Percentiles rank a stretch among this genome's conserved stretches.
These are phyloP conservation scores for Dryoscopus gambensis DNA, from an alignment of 2,113 vertebrate genomes.

Conservation along the genomic window DNA sequence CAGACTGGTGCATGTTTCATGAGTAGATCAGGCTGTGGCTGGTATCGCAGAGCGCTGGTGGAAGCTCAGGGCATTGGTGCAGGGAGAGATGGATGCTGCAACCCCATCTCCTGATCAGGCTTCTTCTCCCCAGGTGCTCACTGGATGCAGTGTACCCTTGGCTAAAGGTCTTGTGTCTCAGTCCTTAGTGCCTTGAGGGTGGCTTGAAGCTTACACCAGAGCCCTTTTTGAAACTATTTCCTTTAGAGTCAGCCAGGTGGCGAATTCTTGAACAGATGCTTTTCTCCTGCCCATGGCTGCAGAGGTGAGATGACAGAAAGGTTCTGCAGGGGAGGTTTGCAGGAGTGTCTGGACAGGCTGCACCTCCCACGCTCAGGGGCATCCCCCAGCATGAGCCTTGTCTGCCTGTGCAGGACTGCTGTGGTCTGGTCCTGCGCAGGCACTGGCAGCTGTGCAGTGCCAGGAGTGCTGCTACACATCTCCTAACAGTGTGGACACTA, in stretches of 20 bases:
- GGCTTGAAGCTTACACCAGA: background rate
- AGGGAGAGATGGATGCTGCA: background rate
- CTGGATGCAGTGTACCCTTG: background rate
- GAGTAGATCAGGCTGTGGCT: background rate
- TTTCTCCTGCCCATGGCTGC: background rate
- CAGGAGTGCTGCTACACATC: background rate
- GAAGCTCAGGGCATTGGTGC: background rate
- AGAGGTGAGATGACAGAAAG: background rate
- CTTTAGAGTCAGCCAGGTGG: background rate
- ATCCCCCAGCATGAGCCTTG: accelerated
- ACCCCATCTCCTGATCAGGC: background rate
- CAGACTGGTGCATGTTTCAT: background rate
- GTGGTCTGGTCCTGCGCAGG: background rate
- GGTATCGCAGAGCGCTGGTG: background rate
- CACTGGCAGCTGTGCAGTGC: background rate
- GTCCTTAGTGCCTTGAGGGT: background rate
- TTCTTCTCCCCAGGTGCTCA: background rate
- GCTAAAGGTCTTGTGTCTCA: background rate
- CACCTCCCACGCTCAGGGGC: background rate
- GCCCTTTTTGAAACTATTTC: background rate
- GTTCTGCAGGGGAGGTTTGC: background rate
- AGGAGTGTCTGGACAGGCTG: background rate
- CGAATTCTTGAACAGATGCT: background rate
- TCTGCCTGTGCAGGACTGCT: background rate
- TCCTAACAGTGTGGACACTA: background rate